Conservation (phyloP, 1,140 invertebrate genomes). For the Oedothorax gibbosus region DNA sequence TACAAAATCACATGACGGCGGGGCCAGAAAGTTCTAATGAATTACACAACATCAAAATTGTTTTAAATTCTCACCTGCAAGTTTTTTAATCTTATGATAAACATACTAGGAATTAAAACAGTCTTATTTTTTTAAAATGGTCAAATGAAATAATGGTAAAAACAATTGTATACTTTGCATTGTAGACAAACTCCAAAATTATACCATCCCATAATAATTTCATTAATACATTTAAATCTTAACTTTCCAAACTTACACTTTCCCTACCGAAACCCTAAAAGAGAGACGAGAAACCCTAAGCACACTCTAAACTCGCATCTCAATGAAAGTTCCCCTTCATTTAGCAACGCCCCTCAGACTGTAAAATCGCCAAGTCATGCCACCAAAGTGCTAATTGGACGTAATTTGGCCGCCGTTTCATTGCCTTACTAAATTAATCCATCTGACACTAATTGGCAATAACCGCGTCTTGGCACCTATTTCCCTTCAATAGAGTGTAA, state of each 20-base stretch:
- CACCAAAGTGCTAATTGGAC: constrained; percentile 3
- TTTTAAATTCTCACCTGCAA: too few relatives aligned
- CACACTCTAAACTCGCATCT: background rate
- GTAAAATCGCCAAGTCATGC: background rate
- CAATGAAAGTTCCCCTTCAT: constrained; percentile 23
- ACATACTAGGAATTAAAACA: too few relatives aligned
- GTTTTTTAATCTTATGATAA: too few relatives aligned
- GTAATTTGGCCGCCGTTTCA: constrained; percentile 26
- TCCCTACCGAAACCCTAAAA: background rate
- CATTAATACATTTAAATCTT: too few relatives aligned
- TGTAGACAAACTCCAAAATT: too few relatives aligned
- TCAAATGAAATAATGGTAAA: too few relatives aligned
- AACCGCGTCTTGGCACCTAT: constrained; percentile 2
- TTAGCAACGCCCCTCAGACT: constrained; percentile 9
- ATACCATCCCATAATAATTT: too few relatives aligned
- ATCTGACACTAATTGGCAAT: constrained; percentile 34
- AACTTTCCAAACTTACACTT: background rate
- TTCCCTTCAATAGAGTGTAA: background rate
- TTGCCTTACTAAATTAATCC: constrained; percentile 24
- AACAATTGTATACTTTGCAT: too few relatives aligned
- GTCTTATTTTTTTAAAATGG: too few relatives aligned
- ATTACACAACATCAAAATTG: too few relatives aligned
- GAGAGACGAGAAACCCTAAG: background rate
- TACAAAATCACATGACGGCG: too few relatives aligned
- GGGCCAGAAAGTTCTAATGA: too few relatives aligned